Base-by-base conservation (phyloP, 2,888 invertebrate genomes). In the Parnassius mnemosyne region DNA sequence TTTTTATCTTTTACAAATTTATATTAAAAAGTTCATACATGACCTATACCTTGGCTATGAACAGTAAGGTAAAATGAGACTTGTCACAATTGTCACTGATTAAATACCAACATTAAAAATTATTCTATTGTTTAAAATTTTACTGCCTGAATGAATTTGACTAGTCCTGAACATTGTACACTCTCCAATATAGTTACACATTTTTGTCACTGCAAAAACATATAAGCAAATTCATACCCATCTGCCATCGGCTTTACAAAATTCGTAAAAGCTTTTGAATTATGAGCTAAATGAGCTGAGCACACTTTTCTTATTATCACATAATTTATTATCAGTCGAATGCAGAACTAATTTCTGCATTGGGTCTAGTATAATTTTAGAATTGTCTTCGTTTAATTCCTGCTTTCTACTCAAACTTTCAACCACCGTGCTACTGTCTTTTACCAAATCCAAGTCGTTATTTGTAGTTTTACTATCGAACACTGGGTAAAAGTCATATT, bases 311-410 rank as follows among this genome's bases (percentile, higher is more conserved):
- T 87, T 89, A 87, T 83, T 91, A 91, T 91, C 91, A 91, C 91
- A 91, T 85, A 88, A 81, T 81, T 87, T 87, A 78, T 86, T 91
- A 87, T 91, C 91, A 90, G 91, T 91, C 91, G 90, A 80, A 81
- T 85, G 89, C 88, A 91, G 81, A 82, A 85, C 87, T 87, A 91
- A 63, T 71, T 91, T 89, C 84, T 89, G 92, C 91, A 91, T 88
- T 83, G 92, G 85, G 78, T 91, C 89, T 89, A 91, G 71, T 78
- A 91, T 88, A 79, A 89, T 82, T 79, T 87, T 86, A 85, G 86
- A 83, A 82, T 81, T 84, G 69, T 87, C 88, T 64, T 86, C 85
- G 7, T 68, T 68, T 42, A 69, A 64, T 53, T 69, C 65, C 3
- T 44, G 54, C 16, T 59, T 63, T 57, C 68, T 69, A 58, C 59